A percentile compares a stretch with the other conserved stretches of the same genome.
phyloP scores from a whole-genome alignment of 2,888 invertebrate species.

The Theretra japonica region DNA sequence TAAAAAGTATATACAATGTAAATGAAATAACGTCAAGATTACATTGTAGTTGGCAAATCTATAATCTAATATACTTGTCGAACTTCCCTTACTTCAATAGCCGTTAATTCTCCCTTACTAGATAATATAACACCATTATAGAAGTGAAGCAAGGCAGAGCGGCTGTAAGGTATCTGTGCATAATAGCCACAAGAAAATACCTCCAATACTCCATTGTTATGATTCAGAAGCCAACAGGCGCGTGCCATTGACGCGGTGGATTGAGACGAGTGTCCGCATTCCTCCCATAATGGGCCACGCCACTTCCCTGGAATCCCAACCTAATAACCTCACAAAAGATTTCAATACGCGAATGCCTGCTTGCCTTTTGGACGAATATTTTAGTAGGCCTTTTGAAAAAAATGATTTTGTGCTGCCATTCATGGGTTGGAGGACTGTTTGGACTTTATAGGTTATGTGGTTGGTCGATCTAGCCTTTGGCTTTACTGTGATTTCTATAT shows the following conservation, averaged over 20 bases:
- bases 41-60: too few species aligned
- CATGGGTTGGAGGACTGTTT: too few species aligned
- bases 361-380: not conserved
- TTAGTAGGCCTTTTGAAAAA: not conserved
- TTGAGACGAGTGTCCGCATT: constrained; percentile 14
- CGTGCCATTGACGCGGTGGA: not conserved
- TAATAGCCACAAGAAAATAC: constrained; percentile 3
- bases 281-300: constrained; percentile 7
- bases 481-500: too few species aligned
- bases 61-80: too few species aligned
- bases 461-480: too few species aligned
- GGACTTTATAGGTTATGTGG: too few species aligned
- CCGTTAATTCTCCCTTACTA: too few species aligned
- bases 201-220: constrained; percentile 1
- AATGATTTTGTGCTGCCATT: too few species aligned
- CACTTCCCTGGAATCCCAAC: not conserved
- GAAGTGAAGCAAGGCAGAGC: not conserved
- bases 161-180: not conserved
- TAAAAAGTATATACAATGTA: too few species aligned
- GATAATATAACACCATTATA: too few species aligned
- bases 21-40: too few species aligned
- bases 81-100: too few species aligned
- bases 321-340: constrained; percentile 13
- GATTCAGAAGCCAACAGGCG: constrained; percentile 1
- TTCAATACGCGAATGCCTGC: constrained; percentile 1